Conservation (phyloP, 2,888 invertebrate genomes). For the Cabera pusaria region DNA sequence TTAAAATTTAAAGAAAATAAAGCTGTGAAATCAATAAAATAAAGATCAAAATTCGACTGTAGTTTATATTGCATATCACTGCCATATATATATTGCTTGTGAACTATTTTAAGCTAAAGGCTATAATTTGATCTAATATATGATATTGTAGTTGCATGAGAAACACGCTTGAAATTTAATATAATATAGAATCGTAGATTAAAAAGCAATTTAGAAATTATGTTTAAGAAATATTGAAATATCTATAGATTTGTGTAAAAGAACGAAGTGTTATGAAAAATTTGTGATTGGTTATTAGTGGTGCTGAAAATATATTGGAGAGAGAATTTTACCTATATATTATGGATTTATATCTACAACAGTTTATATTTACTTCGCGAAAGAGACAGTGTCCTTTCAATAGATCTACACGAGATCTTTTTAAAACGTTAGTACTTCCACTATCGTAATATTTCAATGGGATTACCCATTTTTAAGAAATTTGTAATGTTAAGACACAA, state of each 20-base stretch:
- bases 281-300: conserved; percentile 16
- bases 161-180: conserved; percentile 20
- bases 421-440: not conserved
- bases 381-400: not conserved
- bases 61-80: conserved; percentile 19
- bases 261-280: not conserved
- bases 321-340: not conserved
- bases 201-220: not conserved
- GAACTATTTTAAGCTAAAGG: conserved; percentile 1
- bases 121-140: not conserved
- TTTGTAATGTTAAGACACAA: not conserved
- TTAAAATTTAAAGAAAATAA: not conserved
- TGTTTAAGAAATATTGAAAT: too few species aligned
- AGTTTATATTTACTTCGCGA: not conserved
- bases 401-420: not conserved
- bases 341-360: conserved; percentile 1
- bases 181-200: conserved; percentile 9
- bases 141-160: conserved; percentile 13
- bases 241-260: conserved; percentile 2
- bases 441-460: not conserved
- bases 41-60: too few species aligned
- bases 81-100: conserved; percentile 21
- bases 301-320: conserved; percentile 15
- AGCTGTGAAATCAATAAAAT: not conserved
- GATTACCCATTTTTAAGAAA: conserved; percentile 3